These are phyloP conservation scores for Pachymerium ferrugineum DNA, from an alignment of 2,888 invertebrate species.

Conservation along the genomic window DNA sequence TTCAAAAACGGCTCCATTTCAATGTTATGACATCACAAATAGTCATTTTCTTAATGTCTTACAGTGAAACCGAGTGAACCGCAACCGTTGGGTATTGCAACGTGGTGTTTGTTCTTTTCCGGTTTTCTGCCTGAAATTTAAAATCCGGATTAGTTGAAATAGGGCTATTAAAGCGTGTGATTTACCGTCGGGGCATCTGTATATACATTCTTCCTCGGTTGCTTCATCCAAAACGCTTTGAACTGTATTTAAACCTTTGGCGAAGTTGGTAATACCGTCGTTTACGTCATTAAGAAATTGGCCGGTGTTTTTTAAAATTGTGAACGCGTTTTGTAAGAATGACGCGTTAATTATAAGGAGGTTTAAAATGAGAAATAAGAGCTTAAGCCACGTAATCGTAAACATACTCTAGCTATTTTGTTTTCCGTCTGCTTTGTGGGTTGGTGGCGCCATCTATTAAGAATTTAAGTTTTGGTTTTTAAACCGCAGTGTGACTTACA, in stretches of 20 bases:
- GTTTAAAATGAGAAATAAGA: not conserved
- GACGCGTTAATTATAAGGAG: not conserved
- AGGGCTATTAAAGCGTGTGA: slow-evolving; percentile 29
- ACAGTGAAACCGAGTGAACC: slow-evolving; percentile 71
- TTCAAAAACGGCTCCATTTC: too few species aligned
- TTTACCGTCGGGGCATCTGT: slow-evolving; percentile 67
- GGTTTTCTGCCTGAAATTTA: slow-evolving; percentile 58
- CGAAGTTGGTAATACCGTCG: not conserved
- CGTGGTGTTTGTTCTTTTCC: slow-evolving; percentile 65
- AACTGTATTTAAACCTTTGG: slow-evolving; percentile 45
- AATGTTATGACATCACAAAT: too few species aligned
- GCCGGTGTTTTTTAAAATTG: not conserved
- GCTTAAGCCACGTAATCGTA: too few species aligned
- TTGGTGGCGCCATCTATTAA: too few species aligned
- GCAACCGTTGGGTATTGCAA: slow-evolving; percentile 73
- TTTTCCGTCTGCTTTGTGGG: too few species aligned
- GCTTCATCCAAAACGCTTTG: slow-evolving; percentile 79
- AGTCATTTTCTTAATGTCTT: slow-evolving; percentile 51
- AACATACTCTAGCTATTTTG: too few species aligned
- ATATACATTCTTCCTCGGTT: slow-evolving; percentile 74
- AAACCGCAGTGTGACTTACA: too few species aligned
- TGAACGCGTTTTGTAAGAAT: not conserved
- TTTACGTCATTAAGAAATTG: not conserved
- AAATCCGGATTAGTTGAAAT: not conserved
- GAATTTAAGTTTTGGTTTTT: too few species aligned